Conservation (phyloP, 2,113 vertebrate species). For the Boulengeromyrus knoepffleri region DNA sequence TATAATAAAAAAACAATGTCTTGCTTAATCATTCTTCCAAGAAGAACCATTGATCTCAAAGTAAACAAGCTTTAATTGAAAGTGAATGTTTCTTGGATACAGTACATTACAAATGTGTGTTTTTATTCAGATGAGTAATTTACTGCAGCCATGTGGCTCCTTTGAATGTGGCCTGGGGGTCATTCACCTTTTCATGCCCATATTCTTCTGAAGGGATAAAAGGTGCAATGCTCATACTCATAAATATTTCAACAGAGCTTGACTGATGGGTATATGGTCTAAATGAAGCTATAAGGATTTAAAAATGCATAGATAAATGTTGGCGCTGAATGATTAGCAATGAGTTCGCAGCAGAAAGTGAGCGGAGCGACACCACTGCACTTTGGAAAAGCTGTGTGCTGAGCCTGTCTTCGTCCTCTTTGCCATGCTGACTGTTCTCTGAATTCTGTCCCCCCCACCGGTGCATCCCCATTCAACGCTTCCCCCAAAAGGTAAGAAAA, state of each 20-base stretch:
- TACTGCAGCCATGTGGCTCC: neutral
- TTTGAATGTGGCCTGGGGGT: slow-evolving; percentile 20
- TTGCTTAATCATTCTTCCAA: neutral
- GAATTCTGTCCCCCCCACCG: neutral
- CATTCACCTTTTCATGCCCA: slow-evolving; percentile 27
- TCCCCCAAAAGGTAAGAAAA: neutral
- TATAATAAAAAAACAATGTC: neutral
- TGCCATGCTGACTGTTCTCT: neutral
- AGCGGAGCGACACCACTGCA: neutral
- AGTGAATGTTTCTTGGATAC: neutral
- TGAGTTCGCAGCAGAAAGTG: neutral
- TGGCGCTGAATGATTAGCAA: neutral
- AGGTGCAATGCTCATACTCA: neutral
- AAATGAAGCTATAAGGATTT: neutral
- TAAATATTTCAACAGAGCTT: slow-evolving; percentile 22
- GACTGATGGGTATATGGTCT: slow-evolving; percentile 32
- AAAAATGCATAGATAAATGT: neutral
- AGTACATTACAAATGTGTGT: neutral
- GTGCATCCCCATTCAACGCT: neutral
- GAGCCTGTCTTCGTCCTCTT: neutral
- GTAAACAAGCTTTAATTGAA: neutral
- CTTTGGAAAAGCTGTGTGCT: neutral
- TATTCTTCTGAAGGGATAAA: slow-evolving; percentile 29
- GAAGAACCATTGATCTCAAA: neutral
- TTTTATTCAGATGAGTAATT: neutral